These are phyloP conservation scores for Smutsia gigantea DNA, from an alignment of 2,797 vertebrate genomes.

Conservation along the genomic window DNA sequence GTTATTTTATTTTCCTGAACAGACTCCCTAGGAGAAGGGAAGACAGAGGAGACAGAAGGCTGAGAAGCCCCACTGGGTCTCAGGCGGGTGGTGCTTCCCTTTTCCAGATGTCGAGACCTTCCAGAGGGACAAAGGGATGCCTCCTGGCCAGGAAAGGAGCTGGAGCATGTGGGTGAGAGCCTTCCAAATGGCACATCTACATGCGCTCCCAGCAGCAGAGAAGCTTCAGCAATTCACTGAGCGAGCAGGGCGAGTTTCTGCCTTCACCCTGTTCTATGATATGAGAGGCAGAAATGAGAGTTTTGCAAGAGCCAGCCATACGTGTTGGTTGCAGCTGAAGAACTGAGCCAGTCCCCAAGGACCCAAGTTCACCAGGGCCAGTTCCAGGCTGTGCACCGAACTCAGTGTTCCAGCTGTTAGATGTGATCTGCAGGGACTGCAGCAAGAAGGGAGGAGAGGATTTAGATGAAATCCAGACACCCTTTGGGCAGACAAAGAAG, in stretches of 20 bases:
- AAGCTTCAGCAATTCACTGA: not conserved
- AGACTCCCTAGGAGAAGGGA: not conserved
- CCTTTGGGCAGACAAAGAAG: conserved; percentile 21
- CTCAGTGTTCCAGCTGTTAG: not conserved
- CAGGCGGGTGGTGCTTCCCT: not conserved
- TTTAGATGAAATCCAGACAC: not conserved
- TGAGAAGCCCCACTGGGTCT: not conserved
- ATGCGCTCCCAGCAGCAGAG: too few relatives aligned
- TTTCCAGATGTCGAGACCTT: not conserved
- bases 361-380: not conserved
- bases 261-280: not conserved
- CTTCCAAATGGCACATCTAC: too few relatives aligned
- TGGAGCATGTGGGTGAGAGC: fast-evolving
- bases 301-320: not conserved
- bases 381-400: not conserved
- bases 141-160: not conserved
- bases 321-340: not conserved
- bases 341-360: not conserved
- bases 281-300: not conserved
- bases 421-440: not conserved
- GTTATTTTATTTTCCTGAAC: not conserved
- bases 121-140: not conserved
- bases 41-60: not conserved
- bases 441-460: not conserved
- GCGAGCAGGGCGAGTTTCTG: not conserved